Conservation (phyloP, 2,113 vertebrate species). For the Acrocephalus arundinaceus region DNA sequence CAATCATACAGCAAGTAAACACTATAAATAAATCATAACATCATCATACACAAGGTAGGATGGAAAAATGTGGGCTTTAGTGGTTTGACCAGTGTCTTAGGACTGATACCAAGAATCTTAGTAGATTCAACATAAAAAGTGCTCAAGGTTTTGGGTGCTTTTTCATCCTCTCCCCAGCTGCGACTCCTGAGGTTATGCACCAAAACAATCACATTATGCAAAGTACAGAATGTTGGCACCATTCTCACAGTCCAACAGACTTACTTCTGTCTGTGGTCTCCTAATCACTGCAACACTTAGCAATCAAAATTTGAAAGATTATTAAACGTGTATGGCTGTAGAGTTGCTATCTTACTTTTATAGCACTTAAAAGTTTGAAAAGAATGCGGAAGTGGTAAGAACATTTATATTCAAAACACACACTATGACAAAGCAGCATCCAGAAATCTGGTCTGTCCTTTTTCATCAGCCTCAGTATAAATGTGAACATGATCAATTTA, state of each 20-base stretch:
- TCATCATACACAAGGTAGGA: background rate
- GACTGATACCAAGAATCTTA: background rate
- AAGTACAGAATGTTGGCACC: background rate
- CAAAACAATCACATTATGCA: rapidly evolving
- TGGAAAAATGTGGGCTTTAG: background rate
- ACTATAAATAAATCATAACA: background rate
- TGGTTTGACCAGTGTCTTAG: background rate
- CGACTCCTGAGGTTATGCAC: background rate
- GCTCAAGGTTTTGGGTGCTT: background rate
- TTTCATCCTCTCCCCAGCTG: background rate
- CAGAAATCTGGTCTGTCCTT: background rate
- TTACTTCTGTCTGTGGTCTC: background rate
- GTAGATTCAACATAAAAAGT: background rate
- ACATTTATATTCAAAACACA: background rate
- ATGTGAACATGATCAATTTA: background rate
- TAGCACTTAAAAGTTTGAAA: background rate
- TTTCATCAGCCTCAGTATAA: background rate
- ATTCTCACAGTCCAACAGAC: background rate
- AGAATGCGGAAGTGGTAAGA: background rate
- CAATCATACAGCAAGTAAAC: background rate
- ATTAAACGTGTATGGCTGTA: background rate
- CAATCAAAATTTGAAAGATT: background rate
- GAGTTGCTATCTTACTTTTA: background rate
- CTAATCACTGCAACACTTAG: background rate
- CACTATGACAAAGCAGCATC: background rate